Conservation (phyloP, 2,888 invertebrate species). For the Macrosoma leucophasiata region DNA sequence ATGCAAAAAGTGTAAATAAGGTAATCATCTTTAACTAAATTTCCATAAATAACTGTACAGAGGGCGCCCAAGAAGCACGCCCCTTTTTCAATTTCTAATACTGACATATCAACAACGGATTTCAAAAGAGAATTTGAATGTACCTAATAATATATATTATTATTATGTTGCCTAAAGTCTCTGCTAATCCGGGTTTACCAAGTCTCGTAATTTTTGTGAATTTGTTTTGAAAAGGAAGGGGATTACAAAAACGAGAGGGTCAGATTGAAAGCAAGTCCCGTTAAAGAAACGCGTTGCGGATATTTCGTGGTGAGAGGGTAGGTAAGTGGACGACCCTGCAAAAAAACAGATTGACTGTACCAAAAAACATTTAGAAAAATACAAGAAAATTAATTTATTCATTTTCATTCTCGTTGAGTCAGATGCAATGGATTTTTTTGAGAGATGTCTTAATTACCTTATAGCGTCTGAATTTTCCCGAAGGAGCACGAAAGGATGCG, state of each 20-base stretch:
- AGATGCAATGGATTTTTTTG: too few relatives aligned
- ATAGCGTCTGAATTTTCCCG: too few relatives aligned
- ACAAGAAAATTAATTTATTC: too few relatives aligned
- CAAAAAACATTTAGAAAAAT: too few relatives aligned
- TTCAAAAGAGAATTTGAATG: constrained; percentile 5
- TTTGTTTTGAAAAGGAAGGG: constrained; percentile 49
- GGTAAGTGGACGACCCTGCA: constrained; percentile 15
- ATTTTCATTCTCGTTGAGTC: too few relatives aligned
- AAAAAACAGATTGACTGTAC: constrained; percentile 18
- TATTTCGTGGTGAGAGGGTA: constrained; percentile 22
- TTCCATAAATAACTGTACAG: background rate
- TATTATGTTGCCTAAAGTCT: constrained; percentile 25
- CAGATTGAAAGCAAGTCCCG: constrained; percentile 39
- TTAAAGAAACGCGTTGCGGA: constrained; percentile 27
- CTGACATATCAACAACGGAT: background rate
- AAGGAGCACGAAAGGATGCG: too few relatives aligned
- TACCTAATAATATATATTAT: constrained; percentile 16
- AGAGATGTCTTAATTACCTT: too few relatives aligned
- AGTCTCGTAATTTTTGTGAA: constrained; percentile 49
- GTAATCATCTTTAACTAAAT: too few relatives aligned
- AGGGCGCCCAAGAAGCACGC: too few relatives aligned
- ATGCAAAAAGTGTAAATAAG: too few relatives aligned
- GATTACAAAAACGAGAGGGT: constrained; percentile 49
- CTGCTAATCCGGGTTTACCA: constrained; percentile 38
- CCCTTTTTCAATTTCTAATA: too few relatives aligned